These are phyloP conservation scores for Sebastolobus alascanus DNA, from an alignment of 2,797 vertebrate genomes.

Conservation along the genomic window DNA sequence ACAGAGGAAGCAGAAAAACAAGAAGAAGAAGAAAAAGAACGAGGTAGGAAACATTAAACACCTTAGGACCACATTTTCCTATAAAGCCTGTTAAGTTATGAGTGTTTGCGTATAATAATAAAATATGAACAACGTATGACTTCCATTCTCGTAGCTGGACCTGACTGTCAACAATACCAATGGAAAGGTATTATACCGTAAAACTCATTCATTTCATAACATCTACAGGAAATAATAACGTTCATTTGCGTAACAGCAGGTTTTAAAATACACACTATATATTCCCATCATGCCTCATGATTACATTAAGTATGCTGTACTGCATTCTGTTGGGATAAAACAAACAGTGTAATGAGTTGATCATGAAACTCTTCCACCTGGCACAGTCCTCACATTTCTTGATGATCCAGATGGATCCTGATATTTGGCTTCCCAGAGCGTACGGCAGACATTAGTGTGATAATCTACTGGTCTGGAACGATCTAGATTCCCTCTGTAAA, in stretches of 20 bases:
- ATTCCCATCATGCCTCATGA: background rate
- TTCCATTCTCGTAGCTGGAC: slow-evolving; percentile 13
- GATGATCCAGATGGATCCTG: background rate
- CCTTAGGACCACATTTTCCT: background rate
- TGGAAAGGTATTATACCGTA: slow-evolving; percentile 10
- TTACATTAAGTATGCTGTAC: background rate
- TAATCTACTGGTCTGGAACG: slow-evolving; percentile 38
- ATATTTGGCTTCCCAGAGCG: background rate
- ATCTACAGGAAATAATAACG: background rate
- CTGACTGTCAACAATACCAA: slow-evolving; percentile 8
- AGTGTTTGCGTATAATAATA: background rate
- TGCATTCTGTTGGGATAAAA: background rate
- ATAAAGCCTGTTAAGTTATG: background rate
- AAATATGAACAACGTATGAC: background rate
- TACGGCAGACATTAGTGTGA: background rate
- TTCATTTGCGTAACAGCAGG: background rate
- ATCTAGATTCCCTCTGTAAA: slow-evolving; percentile 61
- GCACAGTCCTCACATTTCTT: background rate
- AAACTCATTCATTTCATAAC: background rate
- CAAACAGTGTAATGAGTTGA: background rate
- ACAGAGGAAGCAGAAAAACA: slow-evolving; percentile 84
- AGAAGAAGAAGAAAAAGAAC: slow-evolving; percentile 79
- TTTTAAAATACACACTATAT: background rate
- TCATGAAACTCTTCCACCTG: background rate
- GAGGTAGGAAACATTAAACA: slow-evolving; percentile 81